Base-by-base conservation (phyloP, 2,888 invertebrate genomes). In the Cantharis rustica region DNA sequence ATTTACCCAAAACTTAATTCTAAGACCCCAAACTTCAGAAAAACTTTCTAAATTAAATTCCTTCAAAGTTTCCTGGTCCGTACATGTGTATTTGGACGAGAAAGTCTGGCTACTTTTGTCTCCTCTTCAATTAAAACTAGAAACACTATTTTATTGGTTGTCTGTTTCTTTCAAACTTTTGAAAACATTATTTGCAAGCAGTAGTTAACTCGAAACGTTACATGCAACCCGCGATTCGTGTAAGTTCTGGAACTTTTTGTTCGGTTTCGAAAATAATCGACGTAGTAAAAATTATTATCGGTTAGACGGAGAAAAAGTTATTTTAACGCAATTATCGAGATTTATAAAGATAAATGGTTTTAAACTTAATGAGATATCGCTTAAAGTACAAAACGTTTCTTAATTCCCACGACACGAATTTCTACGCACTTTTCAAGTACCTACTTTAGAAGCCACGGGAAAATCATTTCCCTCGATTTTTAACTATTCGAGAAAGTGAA, bases 11-110 rank as follows among this genome's bases (percentile, higher is more conserved):
- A 85, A 85, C 85, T 85, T 84, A 84, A 83, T 86, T 86, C 83
- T 81, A 77, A 78, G 79, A 79, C 76, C 26, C 82, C 80, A 80
- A 83, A 84, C 84, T 83, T 83, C 80, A 81, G 84, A 85, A 85
- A 86, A 86, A 86, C 84, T 86, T 86, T 84, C 84, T 79, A 85
- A 86, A 86, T 86, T 86, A 85, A 85, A 86, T 86, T 86, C 85
- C 83, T 76, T 71, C 80, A 76, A 84, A 84, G 80, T 83, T 83
- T 83, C 80, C 82, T 83, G 82, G 81, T 83, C 83, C 83, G 82
- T 80, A 80, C 82, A 83, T 82, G 82, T 82, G 83, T 83, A 82
- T 80, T 79, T 80, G 79, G 78, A 73, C 75, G 74, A 74, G 80
- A 76, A 69, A 79, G 76, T 81, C 80, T 80, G 77, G 78, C 79